Evolutionary conservation across 2,113 vertebrate genomes (phyloP).

Genomic region (Stegastes partitus): DNA sequence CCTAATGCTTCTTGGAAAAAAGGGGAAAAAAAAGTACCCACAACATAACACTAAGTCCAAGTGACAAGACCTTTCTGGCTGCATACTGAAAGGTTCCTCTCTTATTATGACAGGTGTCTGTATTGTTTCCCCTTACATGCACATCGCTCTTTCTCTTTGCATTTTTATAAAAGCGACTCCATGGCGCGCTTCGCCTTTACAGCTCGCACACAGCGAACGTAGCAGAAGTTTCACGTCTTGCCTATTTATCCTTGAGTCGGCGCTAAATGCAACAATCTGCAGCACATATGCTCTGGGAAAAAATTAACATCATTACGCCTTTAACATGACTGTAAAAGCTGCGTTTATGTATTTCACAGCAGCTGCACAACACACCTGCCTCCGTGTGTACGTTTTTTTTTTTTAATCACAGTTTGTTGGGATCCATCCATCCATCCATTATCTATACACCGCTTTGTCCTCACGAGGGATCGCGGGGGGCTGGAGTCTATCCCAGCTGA

Average conservation of each 20-base stretch:
- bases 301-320: neutral
- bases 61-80: slow-evolving; percentile 52
- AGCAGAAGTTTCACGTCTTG: slow-evolving; percentile 1
- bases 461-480: no score
- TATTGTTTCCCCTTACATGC: slow-evolving; percentile 7
- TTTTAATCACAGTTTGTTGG: no score
- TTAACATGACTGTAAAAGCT: neutral
- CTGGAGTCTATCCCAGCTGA: no score
- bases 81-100: slow-evolving; percentile 20
- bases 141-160: neutral
- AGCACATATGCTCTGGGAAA: slow-evolving; percentile 34
- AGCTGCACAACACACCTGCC: neutral
- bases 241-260: neutral
- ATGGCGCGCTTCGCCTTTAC: slow-evolving; percentile 3
- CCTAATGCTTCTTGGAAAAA: slow-evolving; percentile 21
- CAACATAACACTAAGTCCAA: slow-evolving; percentile 35
- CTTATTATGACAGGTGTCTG: slow-evolving; percentile 28
- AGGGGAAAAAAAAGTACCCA: neutral
- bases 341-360: neutral
- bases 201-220: neutral
- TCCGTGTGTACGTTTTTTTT: no score
- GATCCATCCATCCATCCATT: no score
- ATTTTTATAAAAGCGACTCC: slow-evolving; percentile 21
- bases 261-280: slow-evolving; percentile 4
- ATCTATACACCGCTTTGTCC: no score